A percentile compares a stretch with the other conserved stretches of the same genome.
Evolutionary conservation across 2,888 invertebrate species (phyloP).

Genomic region (Diabrotica balteata): DNA sequence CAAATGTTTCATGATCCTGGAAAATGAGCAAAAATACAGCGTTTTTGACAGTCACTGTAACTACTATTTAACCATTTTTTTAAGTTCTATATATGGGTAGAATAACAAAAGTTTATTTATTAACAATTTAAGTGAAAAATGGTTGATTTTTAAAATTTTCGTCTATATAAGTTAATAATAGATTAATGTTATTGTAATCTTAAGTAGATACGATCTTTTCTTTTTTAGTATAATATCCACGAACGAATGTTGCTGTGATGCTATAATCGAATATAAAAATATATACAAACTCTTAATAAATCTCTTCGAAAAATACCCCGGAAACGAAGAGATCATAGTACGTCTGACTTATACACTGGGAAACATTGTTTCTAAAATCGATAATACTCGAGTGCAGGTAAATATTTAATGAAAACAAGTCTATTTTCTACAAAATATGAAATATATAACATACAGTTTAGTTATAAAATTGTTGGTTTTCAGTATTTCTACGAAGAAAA

Average conservation of each 20-base stretch:
- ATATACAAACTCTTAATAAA: conserved; percentile 68
- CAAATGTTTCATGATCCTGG: no score
- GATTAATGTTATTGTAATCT: no score
- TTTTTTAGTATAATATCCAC: conserved; percentile 76
- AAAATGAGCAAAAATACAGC: no score
- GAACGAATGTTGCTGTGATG: conserved; percentile 75
- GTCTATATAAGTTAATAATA: no score
- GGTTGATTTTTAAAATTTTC: no score
- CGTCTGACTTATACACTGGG: conserved; percentile 84
- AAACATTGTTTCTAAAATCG: conserved; percentile 82
- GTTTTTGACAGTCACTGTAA: no score
- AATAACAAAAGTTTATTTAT: no score
- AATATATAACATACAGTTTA: background rate
- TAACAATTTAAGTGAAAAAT: no score
- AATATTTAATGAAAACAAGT: background rate
- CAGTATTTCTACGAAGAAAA: conserved; percentile 60
- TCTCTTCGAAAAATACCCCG: conserved; percentile 71
- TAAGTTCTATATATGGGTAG: no score
- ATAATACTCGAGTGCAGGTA: conserved; percentile 71
- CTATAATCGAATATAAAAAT: conserved; percentile 66
- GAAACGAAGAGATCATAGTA: conserved; percentile 75
- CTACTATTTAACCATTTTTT: no score
- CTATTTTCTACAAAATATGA: no score
- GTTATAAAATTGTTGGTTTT: background rate
- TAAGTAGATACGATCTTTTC: background rate